phyloP scores from a whole-genome alignment of 2,797 vertebrate species.

The Schizopygopsis pylzovi region DNA sequence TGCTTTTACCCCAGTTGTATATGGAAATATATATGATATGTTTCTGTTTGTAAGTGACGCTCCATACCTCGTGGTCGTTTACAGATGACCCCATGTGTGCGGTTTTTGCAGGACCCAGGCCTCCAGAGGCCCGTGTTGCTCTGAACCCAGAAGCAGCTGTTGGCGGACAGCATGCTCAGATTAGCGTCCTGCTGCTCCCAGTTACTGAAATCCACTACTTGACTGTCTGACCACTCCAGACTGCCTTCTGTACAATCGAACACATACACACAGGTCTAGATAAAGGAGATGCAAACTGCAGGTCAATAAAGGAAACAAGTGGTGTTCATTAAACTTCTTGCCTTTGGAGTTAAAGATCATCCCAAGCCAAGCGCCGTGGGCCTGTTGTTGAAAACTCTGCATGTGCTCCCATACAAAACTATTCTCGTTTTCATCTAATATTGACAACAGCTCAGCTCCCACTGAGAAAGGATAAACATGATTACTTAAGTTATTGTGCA shows the following conservation, averaged over 20 bases:
- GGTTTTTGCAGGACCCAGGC: constrained; percentile 88
- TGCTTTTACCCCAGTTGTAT: background rate
- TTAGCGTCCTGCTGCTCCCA: constrained; percentile 88
- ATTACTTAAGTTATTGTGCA: background rate
- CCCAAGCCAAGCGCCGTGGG: constrained; percentile 92
- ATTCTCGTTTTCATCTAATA: constrained; percentile 93
- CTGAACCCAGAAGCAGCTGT: constrained; percentile 98
- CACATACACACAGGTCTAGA: constrained; percentile 34
- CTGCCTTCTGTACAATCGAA: constrained; percentile 77
- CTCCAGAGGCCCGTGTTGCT: constrained; percentile 92
- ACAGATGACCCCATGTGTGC: constrained; percentile 94
- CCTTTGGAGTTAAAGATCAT: constrained; percentile 90
- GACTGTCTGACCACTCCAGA: constrained; percentile 90
- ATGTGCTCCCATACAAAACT: constrained; percentile 95
- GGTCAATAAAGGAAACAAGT: background rate
- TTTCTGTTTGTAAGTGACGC: background rate
- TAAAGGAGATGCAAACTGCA: background rate
- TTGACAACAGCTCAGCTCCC: constrained; percentile 89
- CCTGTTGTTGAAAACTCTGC: constrained; percentile 85
- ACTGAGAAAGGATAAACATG: constrained; percentile 69
- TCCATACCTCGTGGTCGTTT: constrained; percentile 87
- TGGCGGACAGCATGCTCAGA: constrained; percentile 90
- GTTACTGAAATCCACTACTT: constrained; percentile 88
- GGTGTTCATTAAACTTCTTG: constrained; percentile 53
- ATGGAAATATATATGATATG: background rate